Evolutionary conservation across 2,113 vertebrate species (phyloP).

Genomic region (Synodontis membranacea): DNA sequence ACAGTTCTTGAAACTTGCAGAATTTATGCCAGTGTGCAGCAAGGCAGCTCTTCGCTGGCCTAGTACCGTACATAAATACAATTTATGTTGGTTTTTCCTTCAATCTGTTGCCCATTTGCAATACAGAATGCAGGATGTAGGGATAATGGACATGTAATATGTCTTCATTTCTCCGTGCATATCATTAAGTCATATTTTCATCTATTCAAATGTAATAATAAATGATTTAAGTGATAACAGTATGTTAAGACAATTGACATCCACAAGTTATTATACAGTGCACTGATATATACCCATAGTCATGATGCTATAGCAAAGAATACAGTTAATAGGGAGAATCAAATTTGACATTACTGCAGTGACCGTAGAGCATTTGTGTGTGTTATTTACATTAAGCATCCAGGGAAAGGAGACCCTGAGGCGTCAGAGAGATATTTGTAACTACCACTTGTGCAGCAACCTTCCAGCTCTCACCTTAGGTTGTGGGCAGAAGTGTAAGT

Average conservation of each 20-base stretch:
- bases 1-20: neutral
- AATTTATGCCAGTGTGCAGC: neutral
- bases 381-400: slow-evolving; percentile 15
- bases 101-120: neutral
- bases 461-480: slow-evolving; percentile 35
- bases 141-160: neutral
- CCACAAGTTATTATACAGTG: neutral
- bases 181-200: slow-evolving; percentile 13
- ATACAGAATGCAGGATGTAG: neutral
- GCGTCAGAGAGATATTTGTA: slow-evolving; percentile 23
- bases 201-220: slow-evolving; percentile 32
- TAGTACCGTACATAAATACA: too few species aligned
- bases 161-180: neutral
- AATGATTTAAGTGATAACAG: slow-evolving; percentile 27
- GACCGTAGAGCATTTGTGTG: neutral
- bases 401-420: slow-evolving; percentile 3
- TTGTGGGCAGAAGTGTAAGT: slow-evolving; percentile 38
- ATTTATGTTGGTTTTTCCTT: neutral
- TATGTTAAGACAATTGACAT: neutral
- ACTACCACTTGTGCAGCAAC: slow-evolving; percentile 46
- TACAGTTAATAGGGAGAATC: neutral
- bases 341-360: neutral
- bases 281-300: neutral
- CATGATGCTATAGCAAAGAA: neutral
- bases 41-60: neutral